These are phyloP conservation scores for Colletes gigas DNA, from an alignment of 1,140 invertebrate species.

Conservation along the genomic window DNA sequence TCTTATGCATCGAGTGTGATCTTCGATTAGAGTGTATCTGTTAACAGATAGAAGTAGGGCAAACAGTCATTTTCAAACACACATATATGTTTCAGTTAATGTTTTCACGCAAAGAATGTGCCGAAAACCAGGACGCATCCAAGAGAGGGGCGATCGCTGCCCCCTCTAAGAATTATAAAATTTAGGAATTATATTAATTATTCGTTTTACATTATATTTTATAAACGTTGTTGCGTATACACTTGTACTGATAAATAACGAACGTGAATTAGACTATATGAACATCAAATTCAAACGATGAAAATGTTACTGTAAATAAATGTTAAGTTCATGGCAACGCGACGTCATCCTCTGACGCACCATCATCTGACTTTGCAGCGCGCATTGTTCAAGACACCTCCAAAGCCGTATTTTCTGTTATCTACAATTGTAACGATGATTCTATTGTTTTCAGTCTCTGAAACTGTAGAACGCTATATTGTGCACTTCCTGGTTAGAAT, in stretches of 20 bases:
- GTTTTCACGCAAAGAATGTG: not conserved
- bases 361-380: constrained; percentile 62
- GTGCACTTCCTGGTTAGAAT: no score
- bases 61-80: not conserved
- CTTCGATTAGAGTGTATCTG: not conserved
- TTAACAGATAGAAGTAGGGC: not conserved
- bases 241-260: no score
- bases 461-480: not conserved
- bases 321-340: constrained; percentile 60
- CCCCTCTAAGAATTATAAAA: no score
- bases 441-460: not conserved
- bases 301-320: constrained; percentile 56
- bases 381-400: constrained; percentile 49
- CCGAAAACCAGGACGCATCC: constrained; percentile 17
- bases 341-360: constrained; percentile 72
- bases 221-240: no score
- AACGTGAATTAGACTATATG: no score
- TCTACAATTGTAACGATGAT: not conserved
- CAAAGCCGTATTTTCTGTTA: not conserved
- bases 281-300: constrained; percentile 15
- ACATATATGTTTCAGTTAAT: not conserved
- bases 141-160: not conserved
- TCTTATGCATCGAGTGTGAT: no score
- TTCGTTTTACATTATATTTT: no score
- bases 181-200: no score